phyloP scores from a whole-genome alignment of 2,888 invertebrate genomes.

The Ormyrus nitidulus region DNA sequence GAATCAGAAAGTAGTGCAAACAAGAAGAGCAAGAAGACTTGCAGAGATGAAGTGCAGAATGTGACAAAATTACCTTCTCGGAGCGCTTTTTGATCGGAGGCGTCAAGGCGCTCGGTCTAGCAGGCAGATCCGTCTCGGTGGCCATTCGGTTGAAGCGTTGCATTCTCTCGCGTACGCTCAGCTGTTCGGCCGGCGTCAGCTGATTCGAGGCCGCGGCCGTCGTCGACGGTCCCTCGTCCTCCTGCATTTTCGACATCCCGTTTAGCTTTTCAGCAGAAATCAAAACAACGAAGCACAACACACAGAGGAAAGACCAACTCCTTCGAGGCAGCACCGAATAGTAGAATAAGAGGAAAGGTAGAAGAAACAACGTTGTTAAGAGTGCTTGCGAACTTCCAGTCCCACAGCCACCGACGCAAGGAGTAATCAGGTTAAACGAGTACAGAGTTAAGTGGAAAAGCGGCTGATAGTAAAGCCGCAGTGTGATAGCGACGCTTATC shows the following conservation, averaged over 20 bases:
- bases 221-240: slow-evolving; percentile 64
- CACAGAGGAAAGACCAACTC: not conserved
- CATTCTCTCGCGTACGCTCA: slow-evolving; percentile 94
- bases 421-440: slow-evolving; percentile 16
- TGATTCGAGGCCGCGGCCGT: slow-evolving; percentile 56
- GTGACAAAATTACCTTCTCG: slow-evolving; percentile 78
- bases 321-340: too few species aligned
- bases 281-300: not conserved
- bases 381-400: not conserved
- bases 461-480: slow-evolving; percentile 1
- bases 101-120: slow-evolving; percentile 63
- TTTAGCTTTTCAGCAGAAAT: not conserved
- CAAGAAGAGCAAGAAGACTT: too few species aligned
- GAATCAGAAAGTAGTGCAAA: too few species aligned
- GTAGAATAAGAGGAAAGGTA: too few species aligned
- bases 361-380: too few species aligned
- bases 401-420: not conserved
- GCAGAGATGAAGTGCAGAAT: not conserved
- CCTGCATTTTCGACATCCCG: slow-evolving; percentile 64
- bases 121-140: slow-evolving; percentile 81
- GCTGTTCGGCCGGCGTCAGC: slow-evolving; percentile 76
- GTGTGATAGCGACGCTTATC: slow-evolving; percentile 40
- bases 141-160: slow-evolving; percentile 95
- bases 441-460: not conserved
- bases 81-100: slow-evolving; percentile 77